Evolutionary conservation across 92 coral and sea anemone species (phyloP), one percentile per base, ranked within the genome.

Genomic region (Phenganax marumi): DNA sequence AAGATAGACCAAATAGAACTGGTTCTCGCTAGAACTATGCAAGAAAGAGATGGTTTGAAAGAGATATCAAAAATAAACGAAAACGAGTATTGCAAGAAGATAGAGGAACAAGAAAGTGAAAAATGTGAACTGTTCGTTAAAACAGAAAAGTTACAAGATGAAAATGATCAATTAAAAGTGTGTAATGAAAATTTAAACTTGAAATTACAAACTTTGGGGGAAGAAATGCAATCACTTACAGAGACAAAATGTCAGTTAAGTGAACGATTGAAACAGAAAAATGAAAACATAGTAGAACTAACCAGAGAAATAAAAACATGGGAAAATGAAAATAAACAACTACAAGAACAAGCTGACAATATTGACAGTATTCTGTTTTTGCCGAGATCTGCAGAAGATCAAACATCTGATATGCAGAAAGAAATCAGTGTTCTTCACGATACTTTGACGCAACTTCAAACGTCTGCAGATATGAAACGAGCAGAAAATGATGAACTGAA

Each of bases 361-460:
- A 52, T 78, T 4, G 60, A 78, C 18, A 78, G 21, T 50, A 50
- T 78, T 9, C 24, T 78, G 47, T 0, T 57, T 61, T 26, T 66
- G 47, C 65, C 39, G 83, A 62, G 47, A 21, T 78, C 83, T 24
- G 73, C 73, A 8, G 23, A 52, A 52, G 83, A 78, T 46, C 83
- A 78, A 62, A 62, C 83, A n/a, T 60, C 83, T 16, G 83, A 72
- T 19, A 78, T 78, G 83, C 72, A 63, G 69, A 78, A 78, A 61
- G 83, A 78, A 78, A 78, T 78, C 50, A 18, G 50, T 8, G 53
- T 78, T 8, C 83, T 78, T 47, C 83, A 66, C 21, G 83, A 78
- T 21, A 78, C 83, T 62, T 52, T 78, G 21, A 25, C 58, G 5
- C 73, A 78, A 22, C 72, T 78, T 46, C 72, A 58, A 39, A 50